A percentile compares a stretch with the other conserved stretches of the same genome.
These are phyloP conservation scores for Acanthaster planci DNA, from an alignment of 35 echinoderm and acorn worm species.

Conservation along the genomic window DNA sequence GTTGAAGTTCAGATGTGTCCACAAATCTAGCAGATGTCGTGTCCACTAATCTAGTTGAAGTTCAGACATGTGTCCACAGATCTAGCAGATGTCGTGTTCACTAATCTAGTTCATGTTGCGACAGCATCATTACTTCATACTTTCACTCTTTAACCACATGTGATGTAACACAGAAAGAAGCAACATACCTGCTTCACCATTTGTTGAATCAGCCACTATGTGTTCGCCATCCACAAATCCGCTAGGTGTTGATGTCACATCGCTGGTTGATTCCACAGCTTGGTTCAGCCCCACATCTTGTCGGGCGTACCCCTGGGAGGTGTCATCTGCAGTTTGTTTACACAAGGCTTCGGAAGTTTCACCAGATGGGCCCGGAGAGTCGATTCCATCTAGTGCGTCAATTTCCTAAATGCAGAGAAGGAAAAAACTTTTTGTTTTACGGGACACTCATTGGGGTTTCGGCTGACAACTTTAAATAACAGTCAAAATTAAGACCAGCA, in stretches of 20 bases:
- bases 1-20: too few species aligned
- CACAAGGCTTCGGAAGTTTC: slow-evolving; percentile 20
- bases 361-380: slow-evolving; percentile 14
- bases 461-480: too few species aligned
- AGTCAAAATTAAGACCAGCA: not conserved
- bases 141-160: too few species aligned
- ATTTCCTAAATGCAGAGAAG: slow-evolving; percentile 25
- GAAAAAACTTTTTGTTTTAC: not conserved
- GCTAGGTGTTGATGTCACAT: slow-evolving; percentile 11
- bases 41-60: too few species aligned
- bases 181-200: slow-evolving; percentile 3
- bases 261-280: slow-evolving; percentile 16
- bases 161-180: too few species aligned
- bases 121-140: too few species aligned
- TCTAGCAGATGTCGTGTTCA: too few species aligned
- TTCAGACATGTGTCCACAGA: too few species aligned
- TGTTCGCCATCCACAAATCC: not conserved
- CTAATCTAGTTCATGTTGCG: too few species aligned
- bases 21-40: too few species aligned
- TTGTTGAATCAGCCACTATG: slow-evolving; percentile 2
- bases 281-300: not conserved
- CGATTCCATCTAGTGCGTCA: slow-evolving; percentile 34
- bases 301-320: not conserved
- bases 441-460: too few species aligned
- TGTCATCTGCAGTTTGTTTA: not conserved